Evolutionary conservation across 1,140 invertebrate genomes (phyloP).

Genomic region (Triops longicaudatus): DNA sequence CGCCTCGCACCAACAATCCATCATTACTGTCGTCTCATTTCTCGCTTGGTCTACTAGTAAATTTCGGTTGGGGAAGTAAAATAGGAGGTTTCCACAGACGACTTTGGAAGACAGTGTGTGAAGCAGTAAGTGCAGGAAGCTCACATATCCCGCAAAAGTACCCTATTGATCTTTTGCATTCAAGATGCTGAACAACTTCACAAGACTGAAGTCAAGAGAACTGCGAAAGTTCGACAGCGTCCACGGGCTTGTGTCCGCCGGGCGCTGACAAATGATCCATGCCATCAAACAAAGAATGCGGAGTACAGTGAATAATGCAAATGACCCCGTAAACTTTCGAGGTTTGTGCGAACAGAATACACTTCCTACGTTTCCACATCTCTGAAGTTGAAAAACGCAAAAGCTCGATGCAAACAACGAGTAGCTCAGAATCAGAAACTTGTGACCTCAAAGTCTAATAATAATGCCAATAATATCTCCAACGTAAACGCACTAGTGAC

Average conservation of each 20-base stretch:
- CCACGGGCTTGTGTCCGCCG: background rate
- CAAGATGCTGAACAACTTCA: background rate
- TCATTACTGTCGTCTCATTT: constrained; percentile 15
- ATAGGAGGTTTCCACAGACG: background rate
- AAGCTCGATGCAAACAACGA: too few relatives aligned
- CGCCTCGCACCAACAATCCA: background rate
- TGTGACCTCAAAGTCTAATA: too few relatives aligned
- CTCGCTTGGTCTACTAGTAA: background rate
- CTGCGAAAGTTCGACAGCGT: too few relatives aligned
- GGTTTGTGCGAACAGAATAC: too few relatives aligned
- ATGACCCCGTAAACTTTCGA: background rate
- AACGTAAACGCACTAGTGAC: too few relatives aligned
- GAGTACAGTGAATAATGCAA: background rate
- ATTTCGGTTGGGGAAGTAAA: background rate
- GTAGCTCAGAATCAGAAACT: too few relatives aligned
- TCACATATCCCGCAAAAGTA: background rate
- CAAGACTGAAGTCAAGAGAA: background rate
- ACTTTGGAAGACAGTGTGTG: background rate
- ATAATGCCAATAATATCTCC: too few relatives aligned
- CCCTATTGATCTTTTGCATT: background rate
- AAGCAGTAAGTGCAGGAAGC: background rate
- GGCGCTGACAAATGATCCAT: constrained; percentile 4
- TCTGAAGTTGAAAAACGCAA: too few relatives aligned
- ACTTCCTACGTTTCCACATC: too few relatives aligned
- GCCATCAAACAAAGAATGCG: background rate